Evolutionary conservation across 2,113 vertebrate species (phyloP).

Genomic region (Pluvialis apricaria): DNA sequence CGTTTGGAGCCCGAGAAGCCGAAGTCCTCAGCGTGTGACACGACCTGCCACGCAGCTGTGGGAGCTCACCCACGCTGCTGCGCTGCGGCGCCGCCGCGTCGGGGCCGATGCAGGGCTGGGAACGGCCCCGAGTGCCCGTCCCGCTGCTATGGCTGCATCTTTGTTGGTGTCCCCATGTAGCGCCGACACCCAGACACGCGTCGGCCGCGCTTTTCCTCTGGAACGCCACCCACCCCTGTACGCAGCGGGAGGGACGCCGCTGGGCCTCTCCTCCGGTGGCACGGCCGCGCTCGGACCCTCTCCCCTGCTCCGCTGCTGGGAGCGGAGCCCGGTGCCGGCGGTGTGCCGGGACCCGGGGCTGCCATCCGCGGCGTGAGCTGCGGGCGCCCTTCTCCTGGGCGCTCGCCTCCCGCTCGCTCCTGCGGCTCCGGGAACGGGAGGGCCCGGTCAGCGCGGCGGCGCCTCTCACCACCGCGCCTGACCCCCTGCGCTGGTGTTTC

Average conservation of each 20-base stretch:
- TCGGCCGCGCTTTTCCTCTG: not conserved
- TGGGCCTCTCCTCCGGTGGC: not conserved
- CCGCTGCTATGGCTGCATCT: not conserved
- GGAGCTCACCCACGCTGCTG: not conserved
- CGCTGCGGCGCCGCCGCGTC: no score
- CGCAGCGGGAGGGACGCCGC: not conserved
- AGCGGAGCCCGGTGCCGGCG: not conserved
- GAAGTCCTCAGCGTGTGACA: not conserved
- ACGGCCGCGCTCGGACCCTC: no score
- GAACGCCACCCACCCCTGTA: not conserved
- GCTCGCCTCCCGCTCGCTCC: not conserved
- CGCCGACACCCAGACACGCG: not conserved
- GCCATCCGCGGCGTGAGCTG: not conserved
- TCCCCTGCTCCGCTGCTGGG: not conserved
- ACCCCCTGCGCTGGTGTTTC: not conserved
- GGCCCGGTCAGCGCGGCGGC: no score
- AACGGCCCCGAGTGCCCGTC: fast-evolving
- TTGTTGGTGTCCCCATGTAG: not conserved
- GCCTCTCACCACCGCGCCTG: not conserved
- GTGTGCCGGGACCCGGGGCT: not conserved
- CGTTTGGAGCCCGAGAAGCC: not conserved
- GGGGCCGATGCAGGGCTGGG: no score
- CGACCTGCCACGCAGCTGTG: not conserved
- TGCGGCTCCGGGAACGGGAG: not conserved
- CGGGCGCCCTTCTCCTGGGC: not conserved